Conservation (phyloP, 1,140 invertebrate genomes). For the Sycobia sp. region DNA sequence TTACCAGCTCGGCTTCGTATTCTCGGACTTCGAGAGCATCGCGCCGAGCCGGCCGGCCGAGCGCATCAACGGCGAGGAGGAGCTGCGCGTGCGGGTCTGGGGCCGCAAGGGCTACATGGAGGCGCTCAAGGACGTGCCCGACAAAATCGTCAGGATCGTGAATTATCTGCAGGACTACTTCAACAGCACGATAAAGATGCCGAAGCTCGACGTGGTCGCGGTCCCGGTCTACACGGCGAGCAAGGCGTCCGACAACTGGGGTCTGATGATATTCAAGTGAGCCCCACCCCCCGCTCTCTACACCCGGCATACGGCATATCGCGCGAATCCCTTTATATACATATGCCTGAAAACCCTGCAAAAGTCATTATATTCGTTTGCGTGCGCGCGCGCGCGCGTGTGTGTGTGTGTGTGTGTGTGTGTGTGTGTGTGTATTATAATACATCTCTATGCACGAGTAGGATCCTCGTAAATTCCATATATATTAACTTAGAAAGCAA, state of each 20-base stretch:
- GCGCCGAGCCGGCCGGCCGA: slow-evolving; percentile 44
- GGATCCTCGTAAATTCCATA: no score
- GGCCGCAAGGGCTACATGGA: slow-evolving; percentile 72
- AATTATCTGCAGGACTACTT: slow-evolving; percentile 74
- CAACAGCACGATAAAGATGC: slow-evolving; percentile 71
- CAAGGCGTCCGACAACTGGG: slow-evolving; percentile 76
- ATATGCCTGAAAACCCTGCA: not conserved
- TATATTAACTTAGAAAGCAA: no score
- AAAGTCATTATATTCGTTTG: not conserved
- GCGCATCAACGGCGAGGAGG: slow-evolving; percentile 38
- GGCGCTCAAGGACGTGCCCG: slow-evolving; percentile 67
- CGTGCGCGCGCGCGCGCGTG: not conserved
- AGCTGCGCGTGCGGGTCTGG: slow-evolving; percentile 69
- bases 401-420: no score
- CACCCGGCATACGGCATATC: no score
- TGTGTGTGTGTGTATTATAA: no score
- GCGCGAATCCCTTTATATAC: no score
- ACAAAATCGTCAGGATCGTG: slow-evolving; percentile 69
- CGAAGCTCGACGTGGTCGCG: slow-evolving; percentile 81
- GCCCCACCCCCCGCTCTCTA: no score
- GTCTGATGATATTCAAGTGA: slow-evolving; percentile 76
- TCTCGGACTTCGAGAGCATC: slow-evolving; percentile 73
- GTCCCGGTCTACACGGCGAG: slow-evolving; percentile 78
- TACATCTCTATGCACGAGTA: no score
- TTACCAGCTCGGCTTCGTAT: slow-evolving; percentile 81